These are phyloP conservation scores for Clistopyga incitator DNA, from an alignment of 2,888 invertebrate genomes.

Conservation along the genomic window DNA sequence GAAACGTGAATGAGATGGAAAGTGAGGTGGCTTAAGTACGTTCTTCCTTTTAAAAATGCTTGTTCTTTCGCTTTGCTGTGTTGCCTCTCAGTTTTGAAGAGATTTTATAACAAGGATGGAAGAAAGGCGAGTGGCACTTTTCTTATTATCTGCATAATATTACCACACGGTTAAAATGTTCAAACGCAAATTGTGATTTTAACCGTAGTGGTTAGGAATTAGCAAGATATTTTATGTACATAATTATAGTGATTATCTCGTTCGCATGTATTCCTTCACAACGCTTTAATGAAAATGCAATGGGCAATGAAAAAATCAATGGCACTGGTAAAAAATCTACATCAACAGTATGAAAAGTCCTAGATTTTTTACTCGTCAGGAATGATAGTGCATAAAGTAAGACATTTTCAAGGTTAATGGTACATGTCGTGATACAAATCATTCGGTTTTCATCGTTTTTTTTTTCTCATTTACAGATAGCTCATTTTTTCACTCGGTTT, in stretches of 20 bases:
- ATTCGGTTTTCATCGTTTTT: not conserved
- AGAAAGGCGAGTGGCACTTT: not conserved
- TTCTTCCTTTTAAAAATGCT: conserved; percentile 38
- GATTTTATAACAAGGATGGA: not conserved
- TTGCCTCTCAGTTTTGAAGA: conserved; percentile 8
- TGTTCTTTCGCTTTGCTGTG: conserved; percentile 18
- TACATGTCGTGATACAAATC: conserved; percentile 17
- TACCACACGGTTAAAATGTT: too few relatives aligned
- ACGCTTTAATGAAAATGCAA: too few relatives aligned
- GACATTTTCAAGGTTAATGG: conserved; percentile 43
- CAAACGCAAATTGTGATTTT: too few relatives aligned
- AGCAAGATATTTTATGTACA: too few relatives aligned
- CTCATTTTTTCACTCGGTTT: not conserved
- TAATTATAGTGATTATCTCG: too few relatives aligned
- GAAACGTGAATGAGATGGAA: conserved; percentile 24
- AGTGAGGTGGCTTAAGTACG: conserved; percentile 24
- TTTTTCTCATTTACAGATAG: not conserved
- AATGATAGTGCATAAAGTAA: conserved; percentile 8
- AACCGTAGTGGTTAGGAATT: too few relatives aligned
- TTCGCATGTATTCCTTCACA: too few relatives aligned
- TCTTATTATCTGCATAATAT: not conserved
- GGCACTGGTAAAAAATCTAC: not conserved
- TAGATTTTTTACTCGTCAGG: too few relatives aligned
- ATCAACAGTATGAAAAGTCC: not conserved
- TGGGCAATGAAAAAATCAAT: too few relatives aligned